Evolutionary conservation across 2,113 vertebrate genomes (phyloP).

Genomic region (Spea bombifrons): DNA sequence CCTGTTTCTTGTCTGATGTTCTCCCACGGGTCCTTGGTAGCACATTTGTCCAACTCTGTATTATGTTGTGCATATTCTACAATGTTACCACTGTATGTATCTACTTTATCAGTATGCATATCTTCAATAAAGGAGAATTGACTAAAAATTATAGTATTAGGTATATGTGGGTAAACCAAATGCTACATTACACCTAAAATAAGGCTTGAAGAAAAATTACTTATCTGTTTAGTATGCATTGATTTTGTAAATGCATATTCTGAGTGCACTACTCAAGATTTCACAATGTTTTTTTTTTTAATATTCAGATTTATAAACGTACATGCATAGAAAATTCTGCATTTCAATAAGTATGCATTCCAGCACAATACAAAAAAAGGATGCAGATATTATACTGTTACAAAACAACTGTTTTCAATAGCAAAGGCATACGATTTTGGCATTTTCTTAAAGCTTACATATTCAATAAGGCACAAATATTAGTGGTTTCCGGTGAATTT

Average conservation of each 20-base stretch:
- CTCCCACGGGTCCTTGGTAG: too few species aligned
- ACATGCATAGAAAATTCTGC: not conserved
- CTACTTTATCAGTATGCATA: too few species aligned
- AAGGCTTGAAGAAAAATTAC: too few species aligned
- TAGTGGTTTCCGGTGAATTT: constrained; percentile 25
- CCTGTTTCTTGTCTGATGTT: too few species aligned
- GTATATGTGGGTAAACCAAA: too few species aligned
- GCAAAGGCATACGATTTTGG: constrained; percentile 13
- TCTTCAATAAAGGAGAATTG: too few species aligned
- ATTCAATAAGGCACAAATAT: constrained; percentile 29
- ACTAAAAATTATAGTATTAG: too few species aligned
- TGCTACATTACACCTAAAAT: too few species aligned
- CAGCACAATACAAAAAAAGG: not conserved
- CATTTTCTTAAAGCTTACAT: constrained; percentile 7
- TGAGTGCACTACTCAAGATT: not conserved
- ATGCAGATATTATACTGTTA: not conserved
- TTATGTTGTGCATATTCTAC: too few species aligned
- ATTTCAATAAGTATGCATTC: constrained; percentile 1
- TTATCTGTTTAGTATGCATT: not conserved
- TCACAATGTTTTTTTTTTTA: not conserved
- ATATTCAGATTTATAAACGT: not conserved
- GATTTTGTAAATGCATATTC: not conserved
- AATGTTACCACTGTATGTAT: too few species aligned
- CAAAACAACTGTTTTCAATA: not conserved
- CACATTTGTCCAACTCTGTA: too few species aligned